Base-by-base conservation (phyloP, 2,888 invertebrate species). In the Suillia variegata region DNA sequence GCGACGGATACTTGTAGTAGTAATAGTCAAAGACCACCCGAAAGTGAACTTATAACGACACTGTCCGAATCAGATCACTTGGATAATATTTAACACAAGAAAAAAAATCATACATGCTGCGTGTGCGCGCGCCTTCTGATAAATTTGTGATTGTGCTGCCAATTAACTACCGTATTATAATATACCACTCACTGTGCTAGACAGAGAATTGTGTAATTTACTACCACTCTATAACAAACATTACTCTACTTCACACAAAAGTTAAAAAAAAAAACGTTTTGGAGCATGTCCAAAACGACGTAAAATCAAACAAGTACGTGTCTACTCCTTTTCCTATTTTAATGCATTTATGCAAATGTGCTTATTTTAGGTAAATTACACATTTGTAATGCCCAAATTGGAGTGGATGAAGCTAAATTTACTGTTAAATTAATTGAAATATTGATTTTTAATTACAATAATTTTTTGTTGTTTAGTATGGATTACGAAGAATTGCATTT, bases 61-160 rank as follows among this genome's bases (percentile, higher is more conserved):
- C 31, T 22, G 13, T 50, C 57, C 2, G 56, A 65, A n/a, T n/a
- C n/a, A 50, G 63, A 63, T 59, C 52, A 56, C 8, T 26, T 59
- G 56, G 62, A 63, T 31, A 63, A 59, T 54, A 58, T 63, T 54
- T 64, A 66, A 59, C 61, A n/a, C n/a, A 63, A 50, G 54, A 62
- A 48, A n/a, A n/a, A n/a, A n/a, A n/a, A n/a, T n/a, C n/a, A n/a
- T 54, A 31, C 51, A 18, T 58, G 20, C 59, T 57, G 50, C 54
- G 34, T 62, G 33, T 5, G 6, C 26, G 26, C 26, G n/a, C 60
- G 51, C 24, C 60, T 57, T 24, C 47, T 60, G 53, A 62, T 62
- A 49, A 33, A 54, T 58, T 58, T 55, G 55, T 60, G 60, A 58
- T 59, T 50, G 58, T 54, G 60, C 34, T 62, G 45, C 51, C n/a